A percentile compares a stretch with the other conserved stretches of the same genome.
Conservation (phyloP, 2,888 invertebrate genomes). For the Apamea sordens region DNA sequence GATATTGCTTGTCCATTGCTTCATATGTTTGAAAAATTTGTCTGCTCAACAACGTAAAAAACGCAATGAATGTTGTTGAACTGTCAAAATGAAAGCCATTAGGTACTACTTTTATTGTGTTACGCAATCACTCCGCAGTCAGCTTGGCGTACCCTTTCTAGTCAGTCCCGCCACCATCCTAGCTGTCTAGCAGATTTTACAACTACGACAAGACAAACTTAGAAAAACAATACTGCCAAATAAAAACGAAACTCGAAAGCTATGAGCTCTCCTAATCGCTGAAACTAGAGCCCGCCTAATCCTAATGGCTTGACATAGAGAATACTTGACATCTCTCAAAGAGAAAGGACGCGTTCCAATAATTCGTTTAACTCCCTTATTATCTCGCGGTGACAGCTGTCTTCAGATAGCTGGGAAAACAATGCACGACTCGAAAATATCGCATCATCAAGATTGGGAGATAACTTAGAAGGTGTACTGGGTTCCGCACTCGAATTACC, state of each 20-base stretch:
- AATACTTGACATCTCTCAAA: constrained; percentile 59
- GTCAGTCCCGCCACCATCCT: background rate
- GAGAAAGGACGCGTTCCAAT: constrained; percentile 75
- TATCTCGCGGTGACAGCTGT: constrained; percentile 81
- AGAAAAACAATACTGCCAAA: constrained; percentile 2
- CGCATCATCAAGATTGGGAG: constrained; percentile 55
- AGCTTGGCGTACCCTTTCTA: background rate
- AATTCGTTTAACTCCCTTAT: constrained; percentile 72
- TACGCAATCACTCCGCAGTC: background rate
- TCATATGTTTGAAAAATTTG: too few relatives aligned
- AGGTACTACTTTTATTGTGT: too few relatives aligned
- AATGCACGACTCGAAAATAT: constrained; percentile 70
- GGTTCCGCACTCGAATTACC: constrained; percentile 34
- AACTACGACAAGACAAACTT: background rate
- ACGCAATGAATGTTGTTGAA: too few relatives aligned
- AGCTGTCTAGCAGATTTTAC: background rate
- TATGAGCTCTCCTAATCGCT: constrained; percentile 26
- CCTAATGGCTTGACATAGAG: constrained; percentile 42
- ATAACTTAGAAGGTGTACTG: constrained; percentile 37
- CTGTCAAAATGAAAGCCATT: too few relatives aligned
- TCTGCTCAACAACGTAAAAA: too few relatives aligned
- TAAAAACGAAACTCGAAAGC: constrained; percentile 2
- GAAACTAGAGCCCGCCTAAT: constrained; percentile 53
- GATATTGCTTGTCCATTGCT: too few relatives aligned
- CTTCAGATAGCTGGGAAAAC: constrained; percentile 77